Evolutionary conservation across 2,797 vertebrate species (phyloP).

Genomic region (Ceyx erithaca): DNA sequence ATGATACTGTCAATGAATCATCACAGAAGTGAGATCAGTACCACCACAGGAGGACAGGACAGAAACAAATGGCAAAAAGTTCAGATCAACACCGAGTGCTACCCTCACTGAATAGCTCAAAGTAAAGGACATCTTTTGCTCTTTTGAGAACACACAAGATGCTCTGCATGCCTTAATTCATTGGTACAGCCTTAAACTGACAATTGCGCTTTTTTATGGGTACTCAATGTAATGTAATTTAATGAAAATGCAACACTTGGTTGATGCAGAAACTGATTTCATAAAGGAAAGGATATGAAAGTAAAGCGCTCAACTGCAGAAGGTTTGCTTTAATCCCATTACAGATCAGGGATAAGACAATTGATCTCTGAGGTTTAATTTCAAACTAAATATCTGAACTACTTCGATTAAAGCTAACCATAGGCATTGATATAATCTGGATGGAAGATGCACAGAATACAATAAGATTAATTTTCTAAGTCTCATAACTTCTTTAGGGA

Average conservation of each 20-base stretch:
- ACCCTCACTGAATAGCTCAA: neutral
- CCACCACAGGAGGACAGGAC: neutral
- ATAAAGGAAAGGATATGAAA: neutral
- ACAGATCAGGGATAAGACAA: neutral
- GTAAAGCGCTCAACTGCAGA: neutral
- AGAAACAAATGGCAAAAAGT: neutral
- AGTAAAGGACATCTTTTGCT: neutral
- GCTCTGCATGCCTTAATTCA: neutral
- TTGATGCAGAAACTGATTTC: neutral
- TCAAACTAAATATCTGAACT: neutral
- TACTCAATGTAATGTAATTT: neutral
- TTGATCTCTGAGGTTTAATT: neutral
- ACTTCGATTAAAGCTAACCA: neutral
- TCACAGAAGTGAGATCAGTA: neutral
- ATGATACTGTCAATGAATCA: neutral
- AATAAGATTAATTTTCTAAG: neutral
- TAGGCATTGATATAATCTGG: neutral
- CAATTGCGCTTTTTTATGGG: neutral
- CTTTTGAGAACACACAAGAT: neutral
- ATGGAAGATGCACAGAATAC: neutral
- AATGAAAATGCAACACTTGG: neutral
- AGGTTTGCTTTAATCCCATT: neutral
- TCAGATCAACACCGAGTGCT: neutral
- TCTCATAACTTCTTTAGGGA: neutral
- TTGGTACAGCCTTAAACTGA: neutral